Base-by-base conservation (phyloP, 2,113 vertebrate genomes). In the Notechis scutatus region DNA sequence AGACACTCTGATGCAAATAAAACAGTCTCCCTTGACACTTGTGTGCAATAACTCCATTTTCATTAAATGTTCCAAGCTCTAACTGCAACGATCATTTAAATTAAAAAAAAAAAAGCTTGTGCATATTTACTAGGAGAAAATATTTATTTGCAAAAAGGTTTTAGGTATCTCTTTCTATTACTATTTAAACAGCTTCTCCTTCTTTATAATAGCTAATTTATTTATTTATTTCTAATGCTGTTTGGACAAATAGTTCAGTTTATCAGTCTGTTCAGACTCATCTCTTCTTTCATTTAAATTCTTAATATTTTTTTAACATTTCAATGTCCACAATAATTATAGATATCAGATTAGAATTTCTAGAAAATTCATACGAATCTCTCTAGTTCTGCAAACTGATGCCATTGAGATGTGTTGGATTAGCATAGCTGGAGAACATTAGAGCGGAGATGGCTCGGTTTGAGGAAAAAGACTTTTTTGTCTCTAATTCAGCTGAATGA, bases 71-170 rank as follows among this genome's bases (percentile, higher is more conserved):
- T 96, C 94, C 94, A 69, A 95, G 96, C 91, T 89, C 0, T 50
- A 89, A 93, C 93, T 96, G 95, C 89, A 87, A 96, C 94, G 95
- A 96, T 96, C 95, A 95, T 96, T 95, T 96, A 61, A 95, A 95
- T 96, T 34, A n/a, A 96, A 95, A 97, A 97, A 97, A 96, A 94
- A 97, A 5, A 97, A 97, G 94, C 94, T 91, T 93, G 59, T 92
- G 88, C 92, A 15, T 95, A 92, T 95, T 96, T 96, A 95, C 94
- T 89, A 94, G 93, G 90, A 86, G 96, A 9, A 92, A 34, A 88
- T 86, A 69, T 90, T 88, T 94, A 74, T 95, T 96, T 74, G 91
- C 89, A 97, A 93, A 92, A 95, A 92, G 64, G 34, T 92, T 95
- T 94, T 94, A 39, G 42, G 88, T 39, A 34, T 93, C 93, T 96